Evolutionary conservation across 2,797 vertebrate genomes (phyloP), one percentile per base, ranked within the genome.

Genomic region (Momotus momota): DNA sequence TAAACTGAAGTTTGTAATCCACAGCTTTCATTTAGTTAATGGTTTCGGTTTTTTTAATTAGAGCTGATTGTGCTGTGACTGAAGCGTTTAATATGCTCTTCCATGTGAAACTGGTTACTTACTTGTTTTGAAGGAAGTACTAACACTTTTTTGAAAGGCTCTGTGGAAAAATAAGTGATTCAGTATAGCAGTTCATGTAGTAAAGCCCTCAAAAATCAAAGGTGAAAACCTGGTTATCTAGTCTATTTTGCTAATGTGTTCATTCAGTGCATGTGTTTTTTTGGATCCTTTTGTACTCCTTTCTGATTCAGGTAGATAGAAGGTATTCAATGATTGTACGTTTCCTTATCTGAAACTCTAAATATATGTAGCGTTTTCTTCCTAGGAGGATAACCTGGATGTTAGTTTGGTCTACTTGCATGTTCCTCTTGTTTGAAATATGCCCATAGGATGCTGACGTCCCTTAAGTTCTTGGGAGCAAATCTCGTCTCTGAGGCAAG

Each of bases 1-100:
- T 86, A 69, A 95, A 60, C 81, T 88, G 86, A 87, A 72, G 69
- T 85, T 81, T 73, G 25, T 38, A 45, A 62, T 65, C 71, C 79
- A 57, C 55, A 12, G 27, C 23, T 79, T 71, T 83, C 31, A 64
- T 31, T 14, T 81, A 19, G 5, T 55, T 49, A 58, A 31, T 14
- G 35, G 52, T 49, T 74, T 86, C 40, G 69, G 84, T 40, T 94
- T 81, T 85, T 78, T 93, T 27, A 23, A 19, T 48, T 74, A 23
- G 35, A 95, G 88, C 49, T 35, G 48, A 52, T 71, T 25, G 35
- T 46, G 26, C 70, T 74, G 2, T 20, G 22, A 29, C 18, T 83
- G 61, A 31, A 67, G 35, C 67, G 77, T 52, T 10, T 6, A 61
- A 48, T 41, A 51, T 38, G 41, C 14, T 78, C 61, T 90, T 77